Base-by-base conservation (phyloP, 2,113 vertebrate species). In the Dasyurus viverrinus region DNA sequence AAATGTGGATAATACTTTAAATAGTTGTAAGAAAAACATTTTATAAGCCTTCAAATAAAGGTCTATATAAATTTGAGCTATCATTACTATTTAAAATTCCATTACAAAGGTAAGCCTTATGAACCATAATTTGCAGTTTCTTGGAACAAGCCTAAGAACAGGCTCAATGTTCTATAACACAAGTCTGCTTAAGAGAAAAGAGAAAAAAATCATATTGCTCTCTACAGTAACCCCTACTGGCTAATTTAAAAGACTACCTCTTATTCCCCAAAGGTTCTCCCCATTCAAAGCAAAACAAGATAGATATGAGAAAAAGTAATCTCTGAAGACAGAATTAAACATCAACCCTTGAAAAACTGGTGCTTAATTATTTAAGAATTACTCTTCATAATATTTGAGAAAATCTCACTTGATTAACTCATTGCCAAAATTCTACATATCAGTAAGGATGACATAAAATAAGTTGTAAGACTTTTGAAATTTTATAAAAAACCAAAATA, bases 231-330 rank as follows among this genome's bases (percentile, higher is more conserved):
- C 95, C 96, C 93, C 95, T 96, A 95, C 89, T 97, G 95, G 96
- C 97, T 97, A 97, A 97, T 96, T 97, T 96, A 97, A 96, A 97
- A 97, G 97, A 92, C 89, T 97, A 96, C 95, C 90, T 97, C 90
- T 94, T 96, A 96, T 55, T 95, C 95, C 94, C 93, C 97, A 97
- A 96, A 91, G 93, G 96, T 92, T 97, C 94, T 96, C 95, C 94
- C 89, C 47, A 97, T 30, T 50, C 97, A 97, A 94, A 98, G 96
- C 96, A 97, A 95, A 96, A 52, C 94, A 95, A 96, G 96, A 97
- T 60, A 91, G 93, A 90, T 14, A 95, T 54, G 95, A 97, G 94
- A 97, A 97, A 97, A 92, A 54, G 76, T 95, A 93, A 92, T 96
- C 93, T 97, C 90, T 94, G 93, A 97, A 91, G 46, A 95, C 54